phyloP scores from a whole-genome alignment of 1,140 invertebrate species.

The Papilio machaon region DNA sequence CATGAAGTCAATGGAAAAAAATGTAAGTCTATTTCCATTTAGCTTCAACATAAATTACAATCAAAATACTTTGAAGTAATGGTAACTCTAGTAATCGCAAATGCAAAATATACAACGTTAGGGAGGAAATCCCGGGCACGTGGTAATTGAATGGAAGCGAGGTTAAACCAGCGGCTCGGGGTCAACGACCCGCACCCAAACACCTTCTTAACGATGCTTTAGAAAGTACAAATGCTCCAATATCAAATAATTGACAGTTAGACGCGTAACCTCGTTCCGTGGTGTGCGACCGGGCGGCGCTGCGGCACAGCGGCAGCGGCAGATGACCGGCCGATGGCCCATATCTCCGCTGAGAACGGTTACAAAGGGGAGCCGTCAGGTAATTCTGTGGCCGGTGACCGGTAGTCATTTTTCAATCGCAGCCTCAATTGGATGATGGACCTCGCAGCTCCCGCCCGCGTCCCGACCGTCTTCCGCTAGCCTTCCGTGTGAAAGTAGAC shows the following conservation, averaged over 20 bases:
- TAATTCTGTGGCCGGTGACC: conserved; percentile 40
- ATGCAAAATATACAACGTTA: not conserved
- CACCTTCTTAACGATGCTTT: conserved; percentile 21
- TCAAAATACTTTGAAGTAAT: not conserved
- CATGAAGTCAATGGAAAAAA: no score
- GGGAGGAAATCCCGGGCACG: not conserved
- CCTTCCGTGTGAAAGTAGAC: conserved; percentile 55
- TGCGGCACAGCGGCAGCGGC: conserved; percentile 42
- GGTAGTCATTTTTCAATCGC: conserved; percentile 53
- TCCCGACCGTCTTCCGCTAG: conserved; percentile 24
- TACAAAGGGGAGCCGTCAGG: conserved; percentile 47
- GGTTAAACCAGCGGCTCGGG: not conserved
- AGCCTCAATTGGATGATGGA: conserved; percentile 53
- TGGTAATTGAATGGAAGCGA: not conserved
- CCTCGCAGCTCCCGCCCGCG: conserved; percentile 26
- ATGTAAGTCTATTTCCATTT: no score
- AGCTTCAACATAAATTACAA: not conserved
- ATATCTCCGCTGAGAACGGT: conserved; percentile 43
- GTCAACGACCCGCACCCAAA: conserved; percentile 5
- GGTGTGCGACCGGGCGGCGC: not conserved
- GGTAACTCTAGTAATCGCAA: not conserved
- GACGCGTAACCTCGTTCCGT: conserved; percentile 26
- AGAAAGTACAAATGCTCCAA: conserved; percentile 43
- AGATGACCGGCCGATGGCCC: conserved; percentile 40
- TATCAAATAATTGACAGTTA: conserved; percentile 40